Evolutionary conservation across 1,140 invertebrate genomes (phyloP).

Genomic region (Ephestia elutella): DNA sequence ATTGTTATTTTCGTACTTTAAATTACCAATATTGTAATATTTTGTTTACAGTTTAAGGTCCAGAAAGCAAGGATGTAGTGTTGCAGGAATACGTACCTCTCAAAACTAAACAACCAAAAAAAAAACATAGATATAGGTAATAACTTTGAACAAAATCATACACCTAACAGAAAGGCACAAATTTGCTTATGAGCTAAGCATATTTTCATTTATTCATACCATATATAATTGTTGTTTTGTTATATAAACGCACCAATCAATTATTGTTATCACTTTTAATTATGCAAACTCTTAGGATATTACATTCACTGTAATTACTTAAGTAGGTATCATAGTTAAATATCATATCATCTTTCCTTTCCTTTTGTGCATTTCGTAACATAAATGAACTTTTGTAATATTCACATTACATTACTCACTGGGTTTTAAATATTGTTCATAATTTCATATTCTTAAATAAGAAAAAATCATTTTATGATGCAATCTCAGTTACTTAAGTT

Average conservation of each 20-base stretch:
- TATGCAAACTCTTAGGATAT: neutral
- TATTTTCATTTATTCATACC: neutral
- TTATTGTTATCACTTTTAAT: neutral
- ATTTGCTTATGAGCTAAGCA: too few species aligned
- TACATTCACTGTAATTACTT: neutral
- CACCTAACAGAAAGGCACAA: too few species aligned
- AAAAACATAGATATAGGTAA: too few species aligned
- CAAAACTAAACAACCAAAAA: too few species aligned
- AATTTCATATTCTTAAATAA: too few species aligned
- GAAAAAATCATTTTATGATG: too few species aligned
- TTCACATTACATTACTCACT: neutral
- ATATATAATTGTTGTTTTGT: neutral
- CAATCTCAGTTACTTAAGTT: too few species aligned
- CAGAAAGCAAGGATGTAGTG: too few species aligned
- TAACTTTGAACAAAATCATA: too few species aligned
- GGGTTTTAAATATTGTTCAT: too few species aligned
- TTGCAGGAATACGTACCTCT: too few species aligned
- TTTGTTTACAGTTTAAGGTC: constrained; percentile 22
- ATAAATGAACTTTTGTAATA: neutral
- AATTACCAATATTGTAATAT: constrained; percentile 21
- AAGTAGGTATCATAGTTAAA: neutral
- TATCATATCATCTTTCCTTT: neutral
- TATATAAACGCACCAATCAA: neutral
- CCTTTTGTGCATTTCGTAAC: neutral
- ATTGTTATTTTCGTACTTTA: constrained; percentile 42